Base-by-base conservation (phyloP, 2,888 invertebrate genomes). In the Volucella zonaria region DNA sequence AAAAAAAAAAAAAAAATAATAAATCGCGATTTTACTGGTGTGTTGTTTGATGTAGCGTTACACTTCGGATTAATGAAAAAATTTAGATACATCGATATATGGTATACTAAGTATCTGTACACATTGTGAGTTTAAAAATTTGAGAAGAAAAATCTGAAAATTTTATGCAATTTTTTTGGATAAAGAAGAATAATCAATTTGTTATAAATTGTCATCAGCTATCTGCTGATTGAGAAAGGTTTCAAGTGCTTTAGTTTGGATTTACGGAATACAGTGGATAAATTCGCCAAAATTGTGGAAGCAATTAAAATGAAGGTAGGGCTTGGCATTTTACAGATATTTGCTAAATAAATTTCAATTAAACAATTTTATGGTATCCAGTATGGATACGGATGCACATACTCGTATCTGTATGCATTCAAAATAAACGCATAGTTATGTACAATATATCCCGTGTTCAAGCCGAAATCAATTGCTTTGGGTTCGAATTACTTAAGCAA, bases 271-370 rank as follows among this genome's bases (percentile, higher is more conserved):
- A 73, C 75, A 83, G 83, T 80, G 85, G 85, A 85, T 85, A 89
- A 89, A 89, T 90, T 89, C 89, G 90, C 89, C 91, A 91, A 91
- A 91, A 91, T 91, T 91, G 91, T 91, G 91, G 91, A 91, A 91
- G 91, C 91, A 91, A 89, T 91, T 89, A 91, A 91, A 91, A 91
- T 91, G 91, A 91, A 91, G 91, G 91, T 91, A 87, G 87, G 89
- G n/a, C 74, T 43, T 62, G 1, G 31, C 6, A 31, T 31, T 31
- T 31, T 31, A 31, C 6, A 31, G 31, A 31, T 6, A 31, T 31
- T 31, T 6, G 6, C 31, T 6, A 6, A 6, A 31, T 6, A 6
- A 4, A 31, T 31, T 31, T 6, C 31, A 31, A 31, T 31, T 31
- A 31, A 31, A 31, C 31, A 6, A 6, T 6, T 31, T 31, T 31